phyloP scores from a whole-genome alignment of 2,888 invertebrate genomes.

The Drosophila macrospina region DNA sequence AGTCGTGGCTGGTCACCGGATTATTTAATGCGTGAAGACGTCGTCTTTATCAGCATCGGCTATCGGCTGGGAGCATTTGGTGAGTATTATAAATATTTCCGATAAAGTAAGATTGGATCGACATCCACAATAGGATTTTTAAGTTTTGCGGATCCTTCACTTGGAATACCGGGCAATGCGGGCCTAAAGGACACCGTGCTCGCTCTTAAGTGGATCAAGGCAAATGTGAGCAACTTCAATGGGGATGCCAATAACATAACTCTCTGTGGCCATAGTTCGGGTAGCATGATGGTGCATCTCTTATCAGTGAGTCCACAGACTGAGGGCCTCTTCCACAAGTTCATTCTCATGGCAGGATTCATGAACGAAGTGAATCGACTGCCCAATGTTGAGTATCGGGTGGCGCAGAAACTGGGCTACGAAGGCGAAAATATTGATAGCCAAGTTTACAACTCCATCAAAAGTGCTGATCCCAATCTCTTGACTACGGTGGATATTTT shows the following conservation, averaged over 20 bases:
- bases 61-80: slow-evolving; percentile 85
- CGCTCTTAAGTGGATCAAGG: slow-evolving; percentile 86
- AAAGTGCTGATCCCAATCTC: slow-evolving; percentile 52
- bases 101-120: background rate
- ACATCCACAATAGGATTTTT: slow-evolving; percentile 84
- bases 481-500: slow-evolving; percentile 50
- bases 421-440: slow-evolving; percentile 76
- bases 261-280: slow-evolving; percentile 86
- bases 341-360: slow-evolving; percentile 77
- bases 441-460: slow-evolving; percentile 57
- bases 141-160: slow-evolving; percentile 83
- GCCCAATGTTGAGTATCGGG: slow-evolving; percentile 56
- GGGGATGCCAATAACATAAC: slow-evolving; percentile 86
- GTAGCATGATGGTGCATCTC: slow-evolving; percentile 83
- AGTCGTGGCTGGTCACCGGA: slow-evolving; percentile 82
- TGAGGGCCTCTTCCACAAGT: slow-evolving; percentile 83
- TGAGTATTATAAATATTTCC: slow-evolving; percentile 21
- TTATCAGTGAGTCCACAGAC: slow-evolving; percentile 85
- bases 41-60: slow-evolving; percentile 85
- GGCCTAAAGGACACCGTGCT: slow-evolving; percentile 86
- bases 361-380: slow-evolving; percentile 47
- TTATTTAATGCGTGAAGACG: slow-evolving; percentile 83
- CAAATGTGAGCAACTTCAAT: slow-evolving; percentile 85
- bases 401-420: slow-evolving; percentile 80
- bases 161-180: slow-evolving; percentile 86